Evolutionary conservation across 2,113 vertebrate genomes (phyloP).

Genomic region (cattle (Bos taurus)): DNA sequence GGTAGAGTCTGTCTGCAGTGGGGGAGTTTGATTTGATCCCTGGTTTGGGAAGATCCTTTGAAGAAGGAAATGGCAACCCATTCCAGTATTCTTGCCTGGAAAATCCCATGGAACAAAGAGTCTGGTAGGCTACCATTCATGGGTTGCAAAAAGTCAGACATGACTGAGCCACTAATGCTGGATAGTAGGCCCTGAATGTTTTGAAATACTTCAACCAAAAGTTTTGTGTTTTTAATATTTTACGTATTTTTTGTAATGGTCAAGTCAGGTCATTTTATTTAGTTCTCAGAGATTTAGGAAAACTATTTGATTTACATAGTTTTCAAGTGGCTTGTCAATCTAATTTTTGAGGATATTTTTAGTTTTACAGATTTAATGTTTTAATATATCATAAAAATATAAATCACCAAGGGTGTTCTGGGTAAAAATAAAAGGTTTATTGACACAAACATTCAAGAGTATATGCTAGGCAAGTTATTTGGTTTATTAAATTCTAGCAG

Average conservation of each 20-base stretch:
- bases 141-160: background rate
- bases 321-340: background rate
- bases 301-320: background rate
- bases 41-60: background rate
- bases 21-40: background rate
- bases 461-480: background rate
- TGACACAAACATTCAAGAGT: background rate
- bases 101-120: background rate
- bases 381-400: background rate
- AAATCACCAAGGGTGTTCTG: background rate
- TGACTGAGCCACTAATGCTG: background rate
- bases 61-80: background rate
- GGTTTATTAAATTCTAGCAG: background rate
- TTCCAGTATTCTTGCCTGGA: background rate
- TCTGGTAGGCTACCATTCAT: background rate
- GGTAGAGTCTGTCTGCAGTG: background rate
- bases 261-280: background rate
- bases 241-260: background rate
- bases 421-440: conserved; percentile 9
- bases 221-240: background rate
- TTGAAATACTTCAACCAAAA: background rate
- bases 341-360: conserved; percentile 10
- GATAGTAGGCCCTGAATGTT: background rate
- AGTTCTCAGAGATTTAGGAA: background rate
- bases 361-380: background rate